Percentiles rank a stretch among this genome's conserved stretches.
Evolutionary conservation across 2,888 invertebrate species (phyloP).

Genomic region (Tholera decimalis): DNA sequence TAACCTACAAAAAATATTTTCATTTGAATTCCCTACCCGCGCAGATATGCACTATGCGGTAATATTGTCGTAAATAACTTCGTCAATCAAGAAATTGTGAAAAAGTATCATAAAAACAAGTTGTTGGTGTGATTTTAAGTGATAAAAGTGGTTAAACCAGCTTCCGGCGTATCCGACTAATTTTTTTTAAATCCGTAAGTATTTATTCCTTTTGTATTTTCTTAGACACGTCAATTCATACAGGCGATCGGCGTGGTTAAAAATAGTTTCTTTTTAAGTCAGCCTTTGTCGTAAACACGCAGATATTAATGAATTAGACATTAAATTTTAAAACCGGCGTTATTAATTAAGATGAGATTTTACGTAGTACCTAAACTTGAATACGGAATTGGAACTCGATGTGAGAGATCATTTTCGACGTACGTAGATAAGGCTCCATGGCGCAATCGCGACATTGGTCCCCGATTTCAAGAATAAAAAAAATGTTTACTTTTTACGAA

Average conservation of each 20-base stretch:
- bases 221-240: constrained; percentile 69
- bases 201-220: constrained; percentile 69
- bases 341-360: constrained; percentile 11
- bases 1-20: constrained; percentile 82
- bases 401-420: constrained; percentile 2
- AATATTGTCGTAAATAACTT: constrained; percentile 76
- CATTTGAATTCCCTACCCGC: constrained; percentile 88
- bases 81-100: constrained; percentile 68
- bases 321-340: constrained; percentile 1
- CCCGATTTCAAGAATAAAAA: neutral
- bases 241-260: constrained; percentile 72
- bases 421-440: constrained; percentile 6
- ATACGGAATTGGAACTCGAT: constrained; percentile 20
- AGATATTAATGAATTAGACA: constrained; percentile 8
- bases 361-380: constrained; percentile 4
- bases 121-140: constrained; percentile 80
- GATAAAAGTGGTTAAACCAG: constrained; percentile 73
- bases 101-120: constrained; percentile 71
- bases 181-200: constrained; percentile 76
- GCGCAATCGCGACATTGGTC: neutral
- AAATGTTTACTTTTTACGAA: constrained; percentile 16
- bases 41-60: constrained; percentile 79
- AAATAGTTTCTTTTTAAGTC: constrained; percentile 71
- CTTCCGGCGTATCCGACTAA: constrained; percentile 49
- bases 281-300: constrained; percentile 24